Evolutionary conservation across 2,888 invertebrate genomes (phyloP), one percentile per base, ranked within the genome.

Genomic region (Phortica okadai): DNA sequence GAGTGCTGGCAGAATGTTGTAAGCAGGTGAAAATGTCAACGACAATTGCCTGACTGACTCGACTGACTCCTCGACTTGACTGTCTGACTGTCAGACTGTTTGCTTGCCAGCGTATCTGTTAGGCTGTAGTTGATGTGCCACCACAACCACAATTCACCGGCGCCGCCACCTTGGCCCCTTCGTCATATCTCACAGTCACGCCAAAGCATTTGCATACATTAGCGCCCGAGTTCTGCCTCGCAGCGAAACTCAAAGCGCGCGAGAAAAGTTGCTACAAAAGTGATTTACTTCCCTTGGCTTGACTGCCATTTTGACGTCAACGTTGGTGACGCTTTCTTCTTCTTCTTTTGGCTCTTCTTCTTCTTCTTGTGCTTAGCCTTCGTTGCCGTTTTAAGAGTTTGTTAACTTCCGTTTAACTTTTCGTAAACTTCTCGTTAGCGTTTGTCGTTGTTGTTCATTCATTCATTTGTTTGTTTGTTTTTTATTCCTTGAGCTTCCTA

Each of bases 321-420:
- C 75, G 76, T 66, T 77, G 75, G 73, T 78, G 80, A 42, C 75
- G 69, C 7, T 69, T 74, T 77, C 81, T 88, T 80, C 44, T 56
- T 44, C 45, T 25, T 7, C 69, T 25, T 1, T 21, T 42, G n/a
- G 25, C 33, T 59, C 58, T 75, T 21, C 11, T 45, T 59, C 58
- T 75, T 21, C 11, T 45, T 50, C 6, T 33, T 69, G 1, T 42
- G 69, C 25, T 7, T 62, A 16, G 41, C 1, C 41, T 11, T 10
- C 21, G 56, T 67, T 50, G n/a, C 16, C 25, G 10, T 62, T 66
- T 16, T 76, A 59, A 76, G 73, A 76, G 81, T 82, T 72, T 86
- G 81, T 88, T 86, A 85, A 85, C 81, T 85, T 85, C 80, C 84
- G 88, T 85, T 85, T 85, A 85, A 85, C 85, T 85, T 85, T 84